A percentile compares a stretch with the other conserved stretches of the same genome.
These are phyloP conservation scores for Cichlasoma orientale DNA, from an alignment of 2,797 vertebrate species.

Conservation along the genomic window DNA sequence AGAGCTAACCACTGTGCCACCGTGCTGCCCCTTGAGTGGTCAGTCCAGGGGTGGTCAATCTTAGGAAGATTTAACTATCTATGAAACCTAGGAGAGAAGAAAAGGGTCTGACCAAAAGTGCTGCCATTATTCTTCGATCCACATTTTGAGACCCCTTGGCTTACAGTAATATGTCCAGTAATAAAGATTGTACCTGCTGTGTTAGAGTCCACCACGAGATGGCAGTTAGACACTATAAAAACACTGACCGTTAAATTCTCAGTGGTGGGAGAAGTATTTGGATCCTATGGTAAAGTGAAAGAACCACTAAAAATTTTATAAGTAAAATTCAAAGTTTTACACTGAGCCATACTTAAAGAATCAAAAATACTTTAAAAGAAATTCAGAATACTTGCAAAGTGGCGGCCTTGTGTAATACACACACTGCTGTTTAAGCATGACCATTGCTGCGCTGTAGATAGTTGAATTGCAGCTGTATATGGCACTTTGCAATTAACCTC, in stretches of 20 bases:
- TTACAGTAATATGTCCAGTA: not conserved
- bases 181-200: not conserved
- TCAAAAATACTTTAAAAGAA: too few species aligned
- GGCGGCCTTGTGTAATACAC: not conserved
- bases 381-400: not conserved
- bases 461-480: not conserved
- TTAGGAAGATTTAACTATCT: not conserved
- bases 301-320: not conserved
- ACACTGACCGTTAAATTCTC: not conserved
- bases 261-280: not conserved
- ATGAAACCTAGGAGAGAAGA: not conserved
- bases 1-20: too few species aligned
- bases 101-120: not conserved
- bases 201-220: constrained; percentile 45
- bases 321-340: not conserved
- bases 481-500: not conserved
- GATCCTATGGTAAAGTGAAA: not conserved
- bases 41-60: not conserved
- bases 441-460: not conserved
- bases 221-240: constrained; percentile 32
- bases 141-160: not conserved
- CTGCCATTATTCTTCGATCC: not conserved
- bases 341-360: not conserved
- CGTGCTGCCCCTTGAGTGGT: too few species aligned
- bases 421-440: not conserved